These are phyloP conservation scores for Patella caerulea DNA, from an alignment of 2,888 invertebrate species.

Conservation along the genomic window DNA sequence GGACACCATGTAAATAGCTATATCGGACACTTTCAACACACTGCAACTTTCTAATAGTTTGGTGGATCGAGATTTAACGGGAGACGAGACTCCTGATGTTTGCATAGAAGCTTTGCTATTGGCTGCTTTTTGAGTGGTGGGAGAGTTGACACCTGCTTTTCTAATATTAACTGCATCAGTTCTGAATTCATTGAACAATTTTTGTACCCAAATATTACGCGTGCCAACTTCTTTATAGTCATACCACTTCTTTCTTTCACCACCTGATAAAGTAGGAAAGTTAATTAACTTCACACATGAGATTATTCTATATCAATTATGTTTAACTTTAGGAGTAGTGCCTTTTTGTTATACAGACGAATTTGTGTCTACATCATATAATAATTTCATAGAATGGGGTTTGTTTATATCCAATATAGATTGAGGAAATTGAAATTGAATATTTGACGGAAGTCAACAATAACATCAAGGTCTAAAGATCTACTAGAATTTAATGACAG, in stretches of 20 bases:
- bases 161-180: conserved; percentile 78
- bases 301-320: not conserved
- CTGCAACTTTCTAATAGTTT: conserved; percentile 91
- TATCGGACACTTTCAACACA: conserved; percentile 90
- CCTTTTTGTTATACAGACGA: no score
- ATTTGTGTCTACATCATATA: no score
- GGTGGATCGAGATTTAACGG: conserved; percentile 41
- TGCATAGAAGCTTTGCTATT: not conserved
- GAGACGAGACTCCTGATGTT: not conserved
- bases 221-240: conserved; percentile 80
- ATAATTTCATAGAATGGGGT: no score
- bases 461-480: no score
- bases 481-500: no score
- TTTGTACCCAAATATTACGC: conserved; percentile 84
- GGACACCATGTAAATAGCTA: conserved; percentile 88
- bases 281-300: not conserved
- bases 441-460: no score
- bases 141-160: conserved; percentile 41
- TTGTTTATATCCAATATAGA: no score
- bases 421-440: no score
- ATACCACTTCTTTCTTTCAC: conserved; percentile 91
- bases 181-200: conserved; percentile 85
- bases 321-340: no score
- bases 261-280: conserved; percentile 73
- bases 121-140: conserved; percentile 8